Evolutionary conservation across 2,888 invertebrate species (phyloP).

Genomic region (Liposcelis brunnea): DNA sequence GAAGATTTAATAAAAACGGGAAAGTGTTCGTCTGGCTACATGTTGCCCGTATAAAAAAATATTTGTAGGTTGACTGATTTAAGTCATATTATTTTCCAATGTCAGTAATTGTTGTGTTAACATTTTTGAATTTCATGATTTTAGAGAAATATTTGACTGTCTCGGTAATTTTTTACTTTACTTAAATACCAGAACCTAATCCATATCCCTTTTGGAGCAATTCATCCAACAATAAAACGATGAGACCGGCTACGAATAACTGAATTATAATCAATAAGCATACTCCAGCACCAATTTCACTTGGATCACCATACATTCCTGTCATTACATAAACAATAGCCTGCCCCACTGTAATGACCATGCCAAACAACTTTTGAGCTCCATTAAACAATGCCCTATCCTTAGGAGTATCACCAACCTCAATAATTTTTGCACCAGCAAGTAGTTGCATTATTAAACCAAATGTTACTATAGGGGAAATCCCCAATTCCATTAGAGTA

Average conservation of each 20-base stretch:
- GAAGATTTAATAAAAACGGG: no score
- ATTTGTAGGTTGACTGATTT: no score
- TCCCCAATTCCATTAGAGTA: conserved; percentile 98
- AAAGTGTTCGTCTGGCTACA: no score
- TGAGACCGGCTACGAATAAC: conserved; percentile 94
- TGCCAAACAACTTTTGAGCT: conserved; percentile 98
- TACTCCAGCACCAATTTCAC: conserved; percentile 97
- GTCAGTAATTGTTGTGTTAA: no score
- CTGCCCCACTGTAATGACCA: conserved; percentile 99
- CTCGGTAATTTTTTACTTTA: no score
- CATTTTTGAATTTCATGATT: no score
- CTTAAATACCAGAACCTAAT: conserved; percentile 96
- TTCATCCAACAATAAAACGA: conserved; percentile 92
- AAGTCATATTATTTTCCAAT: no score
- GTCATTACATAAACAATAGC: conserved; percentile 99
- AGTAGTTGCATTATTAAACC: conserved; percentile 98
- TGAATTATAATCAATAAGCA: conserved; percentile 98
- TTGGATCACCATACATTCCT: conserved; percentile 95
- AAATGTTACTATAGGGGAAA: conserved; percentile 98
- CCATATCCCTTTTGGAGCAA: conserved; percentile 96
- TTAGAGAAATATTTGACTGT: no score
- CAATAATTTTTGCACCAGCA: conserved; percentile 97
- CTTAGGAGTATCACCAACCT: conserved; percentile 99
- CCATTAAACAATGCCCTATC: conserved; percentile 98
- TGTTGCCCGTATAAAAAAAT: no score